Evolutionary conservation across 1,140 invertebrate species (phyloP).

Genomic region (Glomeris maerens): DNA sequence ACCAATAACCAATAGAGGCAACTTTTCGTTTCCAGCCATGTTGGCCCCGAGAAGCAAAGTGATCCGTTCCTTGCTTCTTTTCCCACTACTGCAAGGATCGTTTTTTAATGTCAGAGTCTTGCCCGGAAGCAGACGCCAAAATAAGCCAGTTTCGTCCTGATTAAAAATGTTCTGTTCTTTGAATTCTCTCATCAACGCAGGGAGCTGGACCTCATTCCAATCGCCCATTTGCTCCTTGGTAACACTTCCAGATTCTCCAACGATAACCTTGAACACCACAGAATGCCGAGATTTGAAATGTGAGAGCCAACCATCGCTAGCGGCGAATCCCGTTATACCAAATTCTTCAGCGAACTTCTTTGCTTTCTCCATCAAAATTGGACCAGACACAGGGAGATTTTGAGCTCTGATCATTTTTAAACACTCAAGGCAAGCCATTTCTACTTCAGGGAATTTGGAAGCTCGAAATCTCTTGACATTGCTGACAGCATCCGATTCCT

Average conservation of each 20-base stretch:
- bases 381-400: conserved; percentile 13
- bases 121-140: conserved; percentile 32
- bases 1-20: conserved; percentile 33
- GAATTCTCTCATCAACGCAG: conserved; percentile 22
- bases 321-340: conserved; percentile 20
- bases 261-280: conserved; percentile 8
- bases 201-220: conserved; percentile 5
- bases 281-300: conserved; percentile 18
- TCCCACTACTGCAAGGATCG: conserved; percentile 29
- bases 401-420: too few relatives aligned
- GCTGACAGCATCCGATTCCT: too few relatives aligned
- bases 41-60: conserved; percentile 32
- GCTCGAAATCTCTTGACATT: too few relatives aligned
- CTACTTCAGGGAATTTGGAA: too few relatives aligned
- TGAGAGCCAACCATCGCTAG: conserved; percentile 23
- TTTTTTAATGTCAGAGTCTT: conserved; percentile 29
- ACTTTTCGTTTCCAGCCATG: conserved; percentile 31
- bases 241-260: conserved; percentile 18
- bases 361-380: conserved; percentile 21
- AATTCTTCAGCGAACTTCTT: conserved; percentile 17
- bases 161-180: conserved; percentile 32
- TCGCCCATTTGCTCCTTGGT: conserved; percentile 5
- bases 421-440: too few relatives aligned
- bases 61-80: conserved; percentile 33
- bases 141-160: conserved; percentile 34